These are phyloP conservation scores for Geococcyx californianus DNA, from an alignment of 2,113 vertebrate genomes.

Conservation along the genomic window DNA sequence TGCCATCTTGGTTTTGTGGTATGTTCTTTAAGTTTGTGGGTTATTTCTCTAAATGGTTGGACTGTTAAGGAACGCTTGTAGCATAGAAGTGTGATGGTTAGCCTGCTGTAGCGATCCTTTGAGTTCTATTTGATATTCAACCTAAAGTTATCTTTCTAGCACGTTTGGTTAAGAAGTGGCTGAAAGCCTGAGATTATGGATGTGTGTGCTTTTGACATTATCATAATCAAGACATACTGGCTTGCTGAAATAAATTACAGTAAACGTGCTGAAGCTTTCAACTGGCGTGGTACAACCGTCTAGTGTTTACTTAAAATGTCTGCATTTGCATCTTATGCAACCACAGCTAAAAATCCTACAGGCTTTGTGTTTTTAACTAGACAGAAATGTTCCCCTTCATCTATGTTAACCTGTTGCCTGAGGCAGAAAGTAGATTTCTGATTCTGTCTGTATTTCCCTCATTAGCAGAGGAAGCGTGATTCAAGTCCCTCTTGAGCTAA, in stretches of 20 bases:
- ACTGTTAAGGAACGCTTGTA: not conserved
- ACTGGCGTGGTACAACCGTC: not conserved
- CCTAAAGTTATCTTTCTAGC: not conserved
- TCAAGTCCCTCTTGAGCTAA: not conserved
- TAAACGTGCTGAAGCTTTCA: not conserved
- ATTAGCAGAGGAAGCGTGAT: not conserved
- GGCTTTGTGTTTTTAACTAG: not conserved
- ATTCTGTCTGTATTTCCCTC: not conserved
- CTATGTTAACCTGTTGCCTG: not conserved
- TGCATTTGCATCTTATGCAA: conserved; percentile 24
- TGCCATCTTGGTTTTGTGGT: not conserved
- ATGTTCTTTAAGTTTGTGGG: not conserved
- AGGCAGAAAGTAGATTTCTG: not conserved
- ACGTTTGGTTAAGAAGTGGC: not conserved
- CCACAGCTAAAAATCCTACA: not conserved
- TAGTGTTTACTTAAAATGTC: conserved; percentile 1
- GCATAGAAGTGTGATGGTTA: not conserved
- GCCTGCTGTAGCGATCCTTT: not conserved
- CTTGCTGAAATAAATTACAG: not conserved
- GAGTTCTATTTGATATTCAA: not conserved
- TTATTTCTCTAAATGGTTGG: not conserved
- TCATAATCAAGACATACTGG: not conserved
- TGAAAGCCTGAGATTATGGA: not conserved
- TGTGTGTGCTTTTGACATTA: not conserved
- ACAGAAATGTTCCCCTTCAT: not conserved